Evolutionary conservation across 2,113 vertebrate species (phyloP), one percentile per base, ranked within the genome.

Genomic region (Grantiella picta): DNA sequence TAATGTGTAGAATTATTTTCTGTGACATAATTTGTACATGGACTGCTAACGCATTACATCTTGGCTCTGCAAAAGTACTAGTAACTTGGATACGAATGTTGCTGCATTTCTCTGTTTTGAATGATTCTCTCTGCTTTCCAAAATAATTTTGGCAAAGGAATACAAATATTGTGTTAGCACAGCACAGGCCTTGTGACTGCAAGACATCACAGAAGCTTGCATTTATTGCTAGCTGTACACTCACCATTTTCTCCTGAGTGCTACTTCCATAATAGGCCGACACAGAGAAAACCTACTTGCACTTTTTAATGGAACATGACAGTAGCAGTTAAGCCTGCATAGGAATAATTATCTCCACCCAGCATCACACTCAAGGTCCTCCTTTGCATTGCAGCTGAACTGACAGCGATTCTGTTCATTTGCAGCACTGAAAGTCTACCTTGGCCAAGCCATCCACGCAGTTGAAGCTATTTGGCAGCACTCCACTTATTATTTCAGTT

Each of bases 231-330:
- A 65, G 13, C 49, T 87, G 61, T 69, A 89, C 22, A 16, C 15
- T 72, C 52, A 52, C 50, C 9, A 13, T 94, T 92, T 96, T 77
- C 47, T 66, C 61, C 71, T 49, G 54, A 56, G 68, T 25, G 38
- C 21, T 82, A 33, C 75, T 90, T 77, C 83, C 31, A 18, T 24
- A 82, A n/a, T 1, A 71, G 50, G 50, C 45, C 84, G 47, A 36
- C 38, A 61, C 35, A 73, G 47, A 71, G 54, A 79, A 92, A 90
- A 66, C 59, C 24, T 59, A 3, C 50, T 72, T 73, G 33, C 70
- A 78, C 29, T 49, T 31, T 85, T 77, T 94, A 94, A 96, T 90
- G 33, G 66, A 89, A 96, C 66, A 89, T 75, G 88, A 95, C 87
- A 95, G 68, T 21, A 94, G 60, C 81, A 82, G 70, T 92, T 94